Evolutionary conservation across 2,797 vertebrate species (phyloP).

Genomic region (Eulemur coronatus): DNA sequence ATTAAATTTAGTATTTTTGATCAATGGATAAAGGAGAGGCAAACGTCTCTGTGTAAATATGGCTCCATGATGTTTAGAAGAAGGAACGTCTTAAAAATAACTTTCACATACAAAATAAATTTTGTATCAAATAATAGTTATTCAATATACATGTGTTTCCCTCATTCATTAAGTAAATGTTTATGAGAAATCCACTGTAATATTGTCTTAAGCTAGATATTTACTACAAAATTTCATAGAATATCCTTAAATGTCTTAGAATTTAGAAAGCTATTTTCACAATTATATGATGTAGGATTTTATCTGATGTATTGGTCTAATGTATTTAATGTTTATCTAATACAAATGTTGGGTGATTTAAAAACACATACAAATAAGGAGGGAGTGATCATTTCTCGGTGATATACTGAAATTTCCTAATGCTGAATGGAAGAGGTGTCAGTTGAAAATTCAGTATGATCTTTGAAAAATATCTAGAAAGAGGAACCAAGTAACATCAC

Average conservation of each 20-base stretch:
- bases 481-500: not conserved
- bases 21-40: not conserved
- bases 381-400: not conserved
- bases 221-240: not conserved
- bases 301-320: not conserved
- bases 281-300: not conserved
- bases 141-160: not conserved
- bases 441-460: not conserved
- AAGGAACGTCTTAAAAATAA: not conserved
- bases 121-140: not conserved
- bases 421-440: not conserved
- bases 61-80: not conserved
- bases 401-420: not conserved
- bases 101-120: not conserved
- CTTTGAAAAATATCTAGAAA: slow-evolving; percentile 3
- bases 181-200: not conserved
- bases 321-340: not conserved
- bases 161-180: not conserved
- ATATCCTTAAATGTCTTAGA: not conserved
- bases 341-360: not conserved
- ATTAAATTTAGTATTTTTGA: not conserved
- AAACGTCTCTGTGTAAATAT: not conserved
- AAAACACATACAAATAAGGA: not conserved
- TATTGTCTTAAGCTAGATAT: not conserved
- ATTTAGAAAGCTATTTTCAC: not conserved